Percentiles rank a stretch among this genome's conserved stretches.
phyloP scores from a whole-genome alignment of 2,888 invertebrate genomes.

The Heliconius cydno region DNA sequence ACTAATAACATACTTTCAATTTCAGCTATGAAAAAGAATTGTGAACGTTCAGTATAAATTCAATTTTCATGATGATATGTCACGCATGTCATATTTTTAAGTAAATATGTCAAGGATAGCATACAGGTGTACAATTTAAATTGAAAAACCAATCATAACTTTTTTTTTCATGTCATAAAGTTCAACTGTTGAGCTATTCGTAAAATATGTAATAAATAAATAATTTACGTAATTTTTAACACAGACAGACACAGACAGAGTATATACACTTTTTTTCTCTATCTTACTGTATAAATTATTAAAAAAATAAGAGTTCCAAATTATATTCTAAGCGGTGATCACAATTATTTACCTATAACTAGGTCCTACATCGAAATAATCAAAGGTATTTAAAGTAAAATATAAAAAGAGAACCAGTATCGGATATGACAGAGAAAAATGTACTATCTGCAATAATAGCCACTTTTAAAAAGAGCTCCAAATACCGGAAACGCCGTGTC shows the following conservation, averaged over 20 bases:
- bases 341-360: background rate
- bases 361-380: background rate
- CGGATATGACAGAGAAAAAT: constrained; percentile 21
- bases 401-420: background rate
- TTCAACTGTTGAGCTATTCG: background rate
- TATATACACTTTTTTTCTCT: no score
- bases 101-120: background rate
- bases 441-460: constrained; percentile 23
- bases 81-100: background rate
- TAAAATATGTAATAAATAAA: no score
- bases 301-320: background rate
- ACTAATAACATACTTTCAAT: background rate
- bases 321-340: background rate
- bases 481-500: constrained; percentile 36
- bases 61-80: background rate
- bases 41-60: background rate
- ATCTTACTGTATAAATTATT: background rate
- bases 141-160: background rate
- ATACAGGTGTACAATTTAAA: background rate
- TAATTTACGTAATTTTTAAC: no score
- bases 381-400: background rate
- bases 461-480: constrained; percentile 31
- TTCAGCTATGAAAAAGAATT: background rate
- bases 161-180: background rate
- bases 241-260: no score